These are phyloP conservation scores for Macquaria australasica DNA, from an alignment of 2,113 vertebrate species.

Conservation along the genomic window DNA sequence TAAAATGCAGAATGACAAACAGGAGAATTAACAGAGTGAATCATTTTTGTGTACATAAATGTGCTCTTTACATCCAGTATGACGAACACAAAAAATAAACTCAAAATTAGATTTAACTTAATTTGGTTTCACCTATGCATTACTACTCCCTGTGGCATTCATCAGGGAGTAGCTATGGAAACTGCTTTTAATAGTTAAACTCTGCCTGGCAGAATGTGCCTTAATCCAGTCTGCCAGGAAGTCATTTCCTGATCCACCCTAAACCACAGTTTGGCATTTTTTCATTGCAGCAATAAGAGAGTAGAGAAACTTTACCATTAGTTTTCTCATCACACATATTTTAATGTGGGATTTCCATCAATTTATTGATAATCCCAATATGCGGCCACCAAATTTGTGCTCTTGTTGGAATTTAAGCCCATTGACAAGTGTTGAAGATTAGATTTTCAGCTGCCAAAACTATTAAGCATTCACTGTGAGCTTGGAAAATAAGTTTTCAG, in stretches of 20 bases:
- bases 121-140: background rate
- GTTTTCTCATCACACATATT: constrained; percentile 29
- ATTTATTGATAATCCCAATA: constrained; percentile 17
- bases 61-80: background rate
- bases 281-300: constrained; percentile 39
- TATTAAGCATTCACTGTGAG: constrained; percentile 15
- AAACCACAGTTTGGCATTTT: constrained; percentile 70
- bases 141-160: background rate
- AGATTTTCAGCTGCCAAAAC: constrained; percentile 28
- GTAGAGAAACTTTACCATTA: constrained; percentile 27
- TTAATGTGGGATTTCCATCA: constrained; percentile 23
- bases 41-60: background rate
- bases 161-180: constrained; percentile 45
- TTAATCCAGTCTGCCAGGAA: constrained; percentile 67
- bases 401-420: constrained; percentile 17
- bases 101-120: background rate
- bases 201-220: constrained; percentile 44
- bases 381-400: background rate
- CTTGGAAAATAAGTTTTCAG: constrained; percentile 50
- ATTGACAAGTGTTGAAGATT: constrained; percentile 4
- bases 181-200: constrained; percentile 37
- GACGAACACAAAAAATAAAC: background rate
- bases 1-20: background rate
- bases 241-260: constrained; percentile 77
- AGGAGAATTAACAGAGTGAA: background rate